Conservation (phyloP, 2,797 vertebrate species). For the Harpagifer antarcticus region DNA sequence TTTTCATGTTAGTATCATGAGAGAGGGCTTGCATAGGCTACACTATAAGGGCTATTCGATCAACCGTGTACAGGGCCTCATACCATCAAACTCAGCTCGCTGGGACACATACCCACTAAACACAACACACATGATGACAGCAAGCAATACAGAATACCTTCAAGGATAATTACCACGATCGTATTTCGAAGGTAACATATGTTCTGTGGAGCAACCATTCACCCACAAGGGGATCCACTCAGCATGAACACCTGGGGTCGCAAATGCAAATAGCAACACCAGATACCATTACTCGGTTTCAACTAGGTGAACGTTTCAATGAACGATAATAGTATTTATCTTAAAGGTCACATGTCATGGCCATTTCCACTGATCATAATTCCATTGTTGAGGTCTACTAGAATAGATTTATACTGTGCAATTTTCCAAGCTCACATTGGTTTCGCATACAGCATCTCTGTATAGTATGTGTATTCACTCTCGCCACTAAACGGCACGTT, state of each 20-base stretch:
- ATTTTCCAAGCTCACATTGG: no score
- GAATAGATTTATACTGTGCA: no score
- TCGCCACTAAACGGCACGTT: no score
- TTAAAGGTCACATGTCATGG: no score
- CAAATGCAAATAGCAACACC: conserved; percentile 40
- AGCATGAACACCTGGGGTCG: conserved; percentile 48
- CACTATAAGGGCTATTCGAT: conserved; percentile 57
- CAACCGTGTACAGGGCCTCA: conserved; percentile 54
- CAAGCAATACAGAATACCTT: conserved; percentile 53
- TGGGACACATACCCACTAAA: conserved; percentile 54
- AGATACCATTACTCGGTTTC: conserved; percentile 44
- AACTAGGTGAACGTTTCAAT: conserved; percentile 30
- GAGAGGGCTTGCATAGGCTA: conserved; percentile 20
- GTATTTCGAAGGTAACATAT: conserved; percentile 69
- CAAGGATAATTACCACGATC: conserved; percentile 63
- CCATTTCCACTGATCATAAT: no score
- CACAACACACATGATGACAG: conserved; percentile 58
- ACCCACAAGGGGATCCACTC: conserved; percentile 14
- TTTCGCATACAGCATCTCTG: no score
- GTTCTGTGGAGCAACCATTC: conserved; percentile 40
- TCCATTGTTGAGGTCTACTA: no score
- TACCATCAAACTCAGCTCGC: conserved; percentile 39
- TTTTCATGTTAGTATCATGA: conserved; percentile 55
- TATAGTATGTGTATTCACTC: no score
- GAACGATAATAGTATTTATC: conserved; percentile 36